Conservation (phyloP, 2,797 vertebrate genomes). For the Podarcis siculus region DNA sequence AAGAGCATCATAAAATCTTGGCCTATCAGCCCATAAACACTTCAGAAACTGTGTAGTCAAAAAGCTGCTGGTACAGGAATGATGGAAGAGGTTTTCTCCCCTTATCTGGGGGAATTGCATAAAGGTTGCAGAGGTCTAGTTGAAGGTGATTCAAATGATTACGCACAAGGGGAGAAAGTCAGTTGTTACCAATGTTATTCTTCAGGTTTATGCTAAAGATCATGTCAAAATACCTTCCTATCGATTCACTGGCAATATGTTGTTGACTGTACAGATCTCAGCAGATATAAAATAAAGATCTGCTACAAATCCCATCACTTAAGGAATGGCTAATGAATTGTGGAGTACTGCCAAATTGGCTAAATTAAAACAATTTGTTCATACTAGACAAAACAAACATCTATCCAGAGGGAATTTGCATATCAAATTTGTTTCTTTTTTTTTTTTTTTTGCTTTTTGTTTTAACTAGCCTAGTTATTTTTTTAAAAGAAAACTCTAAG, state of each 20-base stretch:
- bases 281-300: neutral
- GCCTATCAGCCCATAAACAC: neutral
- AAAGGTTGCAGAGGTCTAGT: neutral
- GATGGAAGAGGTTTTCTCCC: no score
- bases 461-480: neutral
- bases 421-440: neutral
- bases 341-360: neutral
- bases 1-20: neutral
- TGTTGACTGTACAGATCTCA: neutral
- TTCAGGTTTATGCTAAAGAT: neutral
- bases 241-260: neutral
- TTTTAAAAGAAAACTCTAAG: neutral
- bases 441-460: no score
- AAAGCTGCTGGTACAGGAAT: neutral
- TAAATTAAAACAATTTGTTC: constrained; percentile 16
- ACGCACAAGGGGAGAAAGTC: neutral
- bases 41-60: neutral
- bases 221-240: neutral
- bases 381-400: constrained; percentile 4
- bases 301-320: neutral
- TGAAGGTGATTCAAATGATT: neutral
- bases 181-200: neutral
- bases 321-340: constrained; percentile 3
- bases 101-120: neutral
- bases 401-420: neutral